Conservation (phyloP, 1,140 invertebrate genomes). For the Pentalonia nigronervosa region DNA sequence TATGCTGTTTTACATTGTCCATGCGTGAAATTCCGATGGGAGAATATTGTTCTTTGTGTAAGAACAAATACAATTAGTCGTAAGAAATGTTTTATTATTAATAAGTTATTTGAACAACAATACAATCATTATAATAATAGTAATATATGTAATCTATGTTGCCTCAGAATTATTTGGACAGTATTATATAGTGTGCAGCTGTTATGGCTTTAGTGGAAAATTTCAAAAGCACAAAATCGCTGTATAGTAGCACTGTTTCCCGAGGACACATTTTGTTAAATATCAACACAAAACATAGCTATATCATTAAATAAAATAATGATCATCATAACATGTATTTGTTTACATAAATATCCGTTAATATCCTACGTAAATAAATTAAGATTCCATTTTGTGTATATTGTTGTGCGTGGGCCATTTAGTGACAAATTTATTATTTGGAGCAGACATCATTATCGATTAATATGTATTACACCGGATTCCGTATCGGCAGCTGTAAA, state of each 20-base stretch:
- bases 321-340: not conserved
- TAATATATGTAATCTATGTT: not conserved
- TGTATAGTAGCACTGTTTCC: not conserved
- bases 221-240: not conserved
- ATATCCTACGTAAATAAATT: not conserved
- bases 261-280: not conserved
- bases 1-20: not conserved
- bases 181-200: not conserved
- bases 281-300: not conserved
- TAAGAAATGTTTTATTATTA: not conserved
- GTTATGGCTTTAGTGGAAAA: not conserved
- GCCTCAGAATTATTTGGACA: not conserved
- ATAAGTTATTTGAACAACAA: not conserved
- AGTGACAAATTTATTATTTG: not conserved
- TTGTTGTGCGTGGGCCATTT: not conserved
- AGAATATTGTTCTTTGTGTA: not conserved
- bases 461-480: not conserved
- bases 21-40: not conserved
- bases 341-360: not conserved
- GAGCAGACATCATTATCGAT: not conserved
- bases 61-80: not conserved
- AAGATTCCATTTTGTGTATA: conserved; percentile 1
- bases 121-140: not conserved
- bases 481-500: not conserved
- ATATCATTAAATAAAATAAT: conserved; percentile 9